Base-by-base conservation (phyloP, 2,888 invertebrate genomes). In the Pachymerium ferrugineum region DNA sequence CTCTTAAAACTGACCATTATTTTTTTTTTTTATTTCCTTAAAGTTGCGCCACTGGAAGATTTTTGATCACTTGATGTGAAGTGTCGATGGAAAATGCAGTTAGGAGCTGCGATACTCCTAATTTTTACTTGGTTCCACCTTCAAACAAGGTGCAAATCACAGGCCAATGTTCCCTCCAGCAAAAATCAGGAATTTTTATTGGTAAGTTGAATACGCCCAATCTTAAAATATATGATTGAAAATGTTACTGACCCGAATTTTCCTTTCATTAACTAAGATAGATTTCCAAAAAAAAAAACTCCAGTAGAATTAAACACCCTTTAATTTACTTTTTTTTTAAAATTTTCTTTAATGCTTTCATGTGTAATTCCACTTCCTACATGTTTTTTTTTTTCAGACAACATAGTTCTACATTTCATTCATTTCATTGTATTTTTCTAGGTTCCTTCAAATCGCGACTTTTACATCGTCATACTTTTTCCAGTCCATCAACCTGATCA, bases 401-500 rank as follows among this genome's bases (percentile, higher is more conserved):
- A 38, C 38, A n/a, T 38, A n/a, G n/a, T n/a, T n/a, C n/a, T n/a
- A n/a, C n/a, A n/a, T n/a, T n/a, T n/a, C n/a, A n/a, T n/a, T n/a
- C n/a, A n/a, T n/a, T n/a, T n/a, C n/a, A 33, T 33, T 38, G 12
- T 38, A 72, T 30, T 16, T 28, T 71, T 75, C 19, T 76, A 79
- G 77, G 76, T 79, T 30, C 76, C 76, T 14, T 76, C 78, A 12
- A 77, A 78, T 14, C 76, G 77, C 22, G 77, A 77, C 22, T 77
- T 79, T 30, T 77, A 78, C n/a, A 78, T 80, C 31, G 78, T 79
- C 5, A 77, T 78, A 8, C 76, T 80, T 16, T 76, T 79, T 47
- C 78, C 80, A 3, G 76, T 78, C 3, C 79, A 80, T 67, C 75
- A 78, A 33, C 77, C 77, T 22, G 80, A 80, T 8, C 74, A 74